Evolutionary conservation across 2,113 vertebrate genomes (phyloP), one percentile per base, ranked within the genome.

Genomic region (Aramus guarauna): DNA sequence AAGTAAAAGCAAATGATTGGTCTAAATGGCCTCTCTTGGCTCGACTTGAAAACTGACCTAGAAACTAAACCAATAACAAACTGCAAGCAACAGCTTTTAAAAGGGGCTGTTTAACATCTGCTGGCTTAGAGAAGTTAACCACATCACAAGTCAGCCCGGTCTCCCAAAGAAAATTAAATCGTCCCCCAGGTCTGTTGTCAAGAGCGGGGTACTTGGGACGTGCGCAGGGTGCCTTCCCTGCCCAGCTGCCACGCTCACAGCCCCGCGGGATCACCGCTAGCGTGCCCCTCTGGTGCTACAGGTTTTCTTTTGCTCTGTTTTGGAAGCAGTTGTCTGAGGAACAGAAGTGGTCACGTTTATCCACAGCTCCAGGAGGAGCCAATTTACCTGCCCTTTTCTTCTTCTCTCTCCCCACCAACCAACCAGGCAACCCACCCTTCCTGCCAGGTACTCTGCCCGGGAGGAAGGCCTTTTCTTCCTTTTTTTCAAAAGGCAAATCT

Each of bases 31-130:
- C 32, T 90, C 27, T 74, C 75, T 85, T 92, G 74, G 53, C 75
- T 90, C 80, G 67, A 80, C 62, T 85, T 94, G 67, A 86, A 88
- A 95, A 90, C 47, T 77, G 85, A 77, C 79, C 75, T 86, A 90
- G 82, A 92, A 95, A 93, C 62, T 30, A 41, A 78, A 75, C 41
- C 71, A 94, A 9, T 58, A 93, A 69, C 59, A 90, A 88, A 74
- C 75, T 66, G 72, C 58, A 41, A 88, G 77, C 50, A 91, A 85
- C 36, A 66, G 75, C 78, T 88, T 87, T 94, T 55, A 69, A 82
- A 78, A 50, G 45, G 22, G 47, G n/a, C 85, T 88, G 59, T 60
- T 68, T 66, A 73, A 85, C 81, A 95, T 85, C 77, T 91, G 64
- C 66, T 88, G 3, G 12, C 66, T 68, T 76, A 22, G 5, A 21